Percentiles rank a stretch among this genome's conserved stretches.
Evolutionary conservation across 1,140 invertebrate genomes (phyloP).

Genomic region (Epicauta chinensis): DNA sequence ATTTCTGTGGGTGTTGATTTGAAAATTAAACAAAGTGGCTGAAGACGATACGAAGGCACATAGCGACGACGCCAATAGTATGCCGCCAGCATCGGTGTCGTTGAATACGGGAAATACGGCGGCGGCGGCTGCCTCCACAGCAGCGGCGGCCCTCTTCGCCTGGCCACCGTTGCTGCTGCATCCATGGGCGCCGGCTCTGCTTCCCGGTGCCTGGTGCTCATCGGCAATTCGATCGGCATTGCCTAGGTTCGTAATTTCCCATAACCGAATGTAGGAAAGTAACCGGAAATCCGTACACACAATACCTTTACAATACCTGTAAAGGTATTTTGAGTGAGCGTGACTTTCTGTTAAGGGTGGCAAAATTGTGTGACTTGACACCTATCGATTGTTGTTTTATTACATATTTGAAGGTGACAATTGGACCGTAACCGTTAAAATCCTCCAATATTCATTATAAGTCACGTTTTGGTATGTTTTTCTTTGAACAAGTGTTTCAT

Average conservation of each 20-base stretch:
- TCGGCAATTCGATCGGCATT: slow-evolving; percentile 37
- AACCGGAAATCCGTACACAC: not conserved
- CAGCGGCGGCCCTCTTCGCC: slow-evolving; percentile 36
- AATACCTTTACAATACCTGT: too few relatives aligned
- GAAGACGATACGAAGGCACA: slow-evolving; percentile 30
- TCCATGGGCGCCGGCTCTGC: slow-evolving; percentile 40
- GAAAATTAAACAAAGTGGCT: slow-evolving; percentile 34
- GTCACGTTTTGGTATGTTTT: slow-evolving; percentile 28
- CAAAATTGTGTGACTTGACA: slow-evolving; percentile 1
- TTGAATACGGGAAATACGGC: slow-evolving; percentile 7
- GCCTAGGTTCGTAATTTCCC: slow-evolving; percentile 27
- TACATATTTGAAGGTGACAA: slow-evolving; percentile 23
- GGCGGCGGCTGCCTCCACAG: slow-evolving; percentile 23
- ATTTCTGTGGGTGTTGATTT: slow-evolving; percentile 4
- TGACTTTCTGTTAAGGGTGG: slow-evolving; percentile 11
- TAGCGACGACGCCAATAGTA: slow-evolving; percentile 21
- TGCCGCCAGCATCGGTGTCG: slow-evolving; percentile 23
- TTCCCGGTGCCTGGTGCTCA: slow-evolving; percentile 41
- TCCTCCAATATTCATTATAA: not conserved
- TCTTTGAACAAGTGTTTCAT: slow-evolving; percentile 24
- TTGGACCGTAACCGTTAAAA: slow-evolving; percentile 19
- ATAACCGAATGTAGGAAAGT: too few relatives aligned
- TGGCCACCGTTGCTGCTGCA: slow-evolving; percentile 41
- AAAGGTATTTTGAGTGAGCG: not conserved
- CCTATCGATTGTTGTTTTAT: slow-evolving; percentile 6